These are phyloP conservation scores for Fukomys damarensis DNA, from an alignment of 2,113 vertebrate species.

Conservation along the genomic window DNA sequence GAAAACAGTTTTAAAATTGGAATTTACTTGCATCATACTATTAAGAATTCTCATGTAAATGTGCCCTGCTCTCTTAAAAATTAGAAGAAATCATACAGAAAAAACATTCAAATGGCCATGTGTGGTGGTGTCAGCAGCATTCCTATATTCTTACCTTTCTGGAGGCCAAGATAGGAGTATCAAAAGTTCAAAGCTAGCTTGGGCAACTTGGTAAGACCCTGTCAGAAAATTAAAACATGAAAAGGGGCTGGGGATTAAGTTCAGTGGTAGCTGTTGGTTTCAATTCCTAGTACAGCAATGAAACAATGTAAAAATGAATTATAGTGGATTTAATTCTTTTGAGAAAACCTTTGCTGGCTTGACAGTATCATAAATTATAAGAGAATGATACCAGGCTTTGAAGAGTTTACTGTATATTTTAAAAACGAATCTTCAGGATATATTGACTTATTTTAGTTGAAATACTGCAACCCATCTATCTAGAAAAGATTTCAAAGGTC, in stretches of 20 bases:
- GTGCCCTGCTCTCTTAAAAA: conserved; percentile 26
- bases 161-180: neutral
- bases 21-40: neutral
- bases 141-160: neutral
- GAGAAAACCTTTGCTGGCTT: conserved; percentile 54
- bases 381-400: neutral
- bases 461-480: neutral
- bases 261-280: neutral
- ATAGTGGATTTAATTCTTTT: neutral
- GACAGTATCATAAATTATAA: conserved; percentile 21
- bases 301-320: conserved; percentile 30
- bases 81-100: conserved; percentile 38
- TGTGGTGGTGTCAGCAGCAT: neutral
- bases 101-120: neutral
- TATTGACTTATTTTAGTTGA: conserved; percentile 34
- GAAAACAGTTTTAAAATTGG: conserved; percentile 18
- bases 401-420: conserved; percentile 56
- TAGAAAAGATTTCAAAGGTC: conserved; percentile 6
- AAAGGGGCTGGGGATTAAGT: neutral
- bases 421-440: conserved; percentile 3
- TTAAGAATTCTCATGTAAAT: conserved; percentile 41
- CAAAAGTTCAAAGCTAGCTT: neutral
- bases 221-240: neutral
- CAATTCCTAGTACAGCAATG: neutral
- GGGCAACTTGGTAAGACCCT: neutral